Base-by-base conservation (phyloP, 1,140 invertebrate genomes). In the Magallana gigas region DNA sequence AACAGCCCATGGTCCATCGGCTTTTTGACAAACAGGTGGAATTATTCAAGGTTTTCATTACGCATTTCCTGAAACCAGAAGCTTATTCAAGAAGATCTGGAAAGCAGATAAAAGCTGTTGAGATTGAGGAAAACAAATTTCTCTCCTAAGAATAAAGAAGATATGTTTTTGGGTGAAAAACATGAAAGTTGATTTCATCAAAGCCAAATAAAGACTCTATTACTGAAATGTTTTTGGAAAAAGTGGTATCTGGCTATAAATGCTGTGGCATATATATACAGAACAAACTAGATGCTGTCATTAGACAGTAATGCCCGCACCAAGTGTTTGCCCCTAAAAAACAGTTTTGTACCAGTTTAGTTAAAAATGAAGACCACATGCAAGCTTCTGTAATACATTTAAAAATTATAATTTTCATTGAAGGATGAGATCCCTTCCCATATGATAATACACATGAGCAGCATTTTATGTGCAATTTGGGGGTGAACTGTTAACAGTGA, bases 1-100 rank as follows among this genome's bases (percentile, higher is more conserved):
- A 85, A 58, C 64, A 89, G 23, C 88, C 88, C 14, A 87, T 89
- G 87, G 60, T 87, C n/a, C 91, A 91, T 81, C 57, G 16, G 64
- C 85, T 91, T 16, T 81, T 85, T 81, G 89, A 91, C 64, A 64
- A 87, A 64, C 91, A 90, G 82, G 57, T 83, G 57, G 71, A 90
- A 48, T 23, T 85, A 11, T 76, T 91, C 12, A 87, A 81, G 57
- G 23, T 87, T 29, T 91, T 90, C 85, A 36, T 91, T n/a, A n/a
- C 48, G 8, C 88, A 85, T 23, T 90, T 90, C 62, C 57, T 91
- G n/a, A 90, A 85, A 81, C 83, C 87, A 64, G 90, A 91, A 36
- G 23, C 48, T 8, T 36, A 89, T 23, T 8, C 62, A 18, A 83
- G 62, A 29, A 48, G 29, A 36, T 81, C 85, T 57, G 64, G 8